A percentile compares a stretch with the other conserved stretches of the same genome.
phyloP scores from a whole-genome alignment of 2,113 vertebrate species.

The Tychaedon coryphoeus region DNA sequence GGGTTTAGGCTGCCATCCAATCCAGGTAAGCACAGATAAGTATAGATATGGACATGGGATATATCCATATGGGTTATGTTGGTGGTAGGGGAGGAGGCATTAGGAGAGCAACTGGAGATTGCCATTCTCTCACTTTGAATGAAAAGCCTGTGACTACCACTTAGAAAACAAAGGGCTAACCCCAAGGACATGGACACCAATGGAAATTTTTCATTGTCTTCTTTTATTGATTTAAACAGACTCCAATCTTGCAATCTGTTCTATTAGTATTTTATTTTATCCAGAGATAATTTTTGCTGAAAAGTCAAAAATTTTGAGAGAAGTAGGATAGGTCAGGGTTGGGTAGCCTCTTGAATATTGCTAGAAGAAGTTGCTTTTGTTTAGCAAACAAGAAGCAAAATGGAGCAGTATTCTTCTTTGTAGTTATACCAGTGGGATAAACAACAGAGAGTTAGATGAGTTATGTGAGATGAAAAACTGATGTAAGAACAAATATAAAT shows the following conservation, averaged over 20 bases:
- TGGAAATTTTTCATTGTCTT: neutral
- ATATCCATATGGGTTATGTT: neutral
- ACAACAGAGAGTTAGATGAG: neutral
- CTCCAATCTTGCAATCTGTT: neutral
- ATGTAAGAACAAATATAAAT: neutral
- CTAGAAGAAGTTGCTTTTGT: neutral
- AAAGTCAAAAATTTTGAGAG: neutral
- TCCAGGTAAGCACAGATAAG: neutral
- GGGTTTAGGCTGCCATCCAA: neutral
- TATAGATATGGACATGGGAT: neutral
- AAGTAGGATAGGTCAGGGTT: neutral
- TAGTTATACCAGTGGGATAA: neutral
- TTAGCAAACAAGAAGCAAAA: neutral
- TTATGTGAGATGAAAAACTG: neutral
- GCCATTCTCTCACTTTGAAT: neutral
- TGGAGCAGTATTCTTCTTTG: neutral
- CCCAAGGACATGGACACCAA: neutral
- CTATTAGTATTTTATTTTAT: neutral
- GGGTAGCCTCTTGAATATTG: neutral
- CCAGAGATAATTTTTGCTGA: neutral
- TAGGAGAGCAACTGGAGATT: neutral
- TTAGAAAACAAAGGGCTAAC: neutral
- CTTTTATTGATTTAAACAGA: neutral
- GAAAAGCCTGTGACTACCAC: neutral
- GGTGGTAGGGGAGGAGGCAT: accelerated